phyloP scores from a whole-genome alignment of 2,888 invertebrate species.

The Tiphia femorata region DNA sequence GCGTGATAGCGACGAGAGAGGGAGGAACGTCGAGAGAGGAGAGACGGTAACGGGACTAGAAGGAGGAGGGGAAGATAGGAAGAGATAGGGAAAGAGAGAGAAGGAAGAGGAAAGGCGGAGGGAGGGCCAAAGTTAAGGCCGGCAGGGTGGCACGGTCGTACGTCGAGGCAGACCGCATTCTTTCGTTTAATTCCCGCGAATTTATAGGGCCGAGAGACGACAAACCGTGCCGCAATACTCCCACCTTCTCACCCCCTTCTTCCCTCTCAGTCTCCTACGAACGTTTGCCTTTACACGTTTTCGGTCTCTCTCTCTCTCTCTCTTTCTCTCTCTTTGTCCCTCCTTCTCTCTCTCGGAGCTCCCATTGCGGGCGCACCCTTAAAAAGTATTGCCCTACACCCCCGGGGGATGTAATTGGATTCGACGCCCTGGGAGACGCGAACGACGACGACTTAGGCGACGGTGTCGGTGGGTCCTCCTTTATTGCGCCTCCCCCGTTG shows the following conservation, averaged over 20 bases:
- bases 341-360: constrained; percentile 2
- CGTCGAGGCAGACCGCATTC: constrained; percentile 68
- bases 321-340: constrained; percentile 19
- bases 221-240: constrained; percentile 52
- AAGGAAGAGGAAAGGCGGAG: constrained; percentile 6
- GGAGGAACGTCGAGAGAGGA: constrained; percentile 15
- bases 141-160: constrained; percentile 56
- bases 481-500: constrained; percentile 37
- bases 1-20: constrained; percentile 16
- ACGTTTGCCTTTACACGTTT: no score
- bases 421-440: constrained; percentile 52
- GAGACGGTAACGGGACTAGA: constrained; percentile 11
- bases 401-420: constrained; percentile 60
- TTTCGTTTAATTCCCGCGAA: constrained; percentile 69
- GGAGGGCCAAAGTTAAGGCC: constrained; percentile 53
- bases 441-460: no score
- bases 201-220: constrained; percentile 64
- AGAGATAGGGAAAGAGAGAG: constrained; percentile 7
- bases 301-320: constrained; percentile 15
- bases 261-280: background rate
- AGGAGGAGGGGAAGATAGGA: constrained; percentile 6
- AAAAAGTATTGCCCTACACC: constrained; percentile 46
- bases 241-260: background rate
- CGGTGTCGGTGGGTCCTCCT: constrained; percentile 37
- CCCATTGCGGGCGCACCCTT: constrained; percentile 47